Percentiles rank a stretch among this genome's conserved stretches.
These are phyloP conservation scores for Typhlomys cinereus DNA, from an alignment of 2,113 vertebrate species.

Conservation along the genomic window DNA sequence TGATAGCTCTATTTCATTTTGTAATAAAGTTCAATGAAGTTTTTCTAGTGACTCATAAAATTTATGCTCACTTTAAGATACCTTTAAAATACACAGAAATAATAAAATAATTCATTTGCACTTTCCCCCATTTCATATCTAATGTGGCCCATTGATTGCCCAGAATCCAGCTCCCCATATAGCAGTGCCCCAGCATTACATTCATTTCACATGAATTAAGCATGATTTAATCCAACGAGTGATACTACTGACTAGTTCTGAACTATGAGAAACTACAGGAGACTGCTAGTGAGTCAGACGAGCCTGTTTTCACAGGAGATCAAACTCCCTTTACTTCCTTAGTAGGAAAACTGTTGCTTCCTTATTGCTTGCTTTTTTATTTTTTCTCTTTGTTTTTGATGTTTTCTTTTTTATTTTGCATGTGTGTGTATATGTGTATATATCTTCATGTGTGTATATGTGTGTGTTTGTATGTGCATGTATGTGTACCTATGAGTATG, in stretches of 20 bases:
- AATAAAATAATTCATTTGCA: background rate
- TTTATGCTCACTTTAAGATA: slow-evolving; percentile 1
- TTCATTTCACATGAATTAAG: background rate
- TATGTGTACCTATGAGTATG: too few species aligned
- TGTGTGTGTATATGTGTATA: too few species aligned
- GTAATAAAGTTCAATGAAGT: background rate
- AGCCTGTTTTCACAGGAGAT: slow-evolving; percentile 16
- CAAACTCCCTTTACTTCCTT: background rate
- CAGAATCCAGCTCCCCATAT: background rate
- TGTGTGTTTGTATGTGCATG: too few species aligned
- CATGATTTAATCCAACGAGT: slow-evolving; percentile 24
- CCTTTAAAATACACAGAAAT: slow-evolving; percentile 24
- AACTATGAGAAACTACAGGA: background rate
- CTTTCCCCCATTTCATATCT: background rate
- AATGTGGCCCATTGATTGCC: background rate
- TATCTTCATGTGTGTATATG: too few species aligned
- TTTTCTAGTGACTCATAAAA: background rate
- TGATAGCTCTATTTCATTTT: background rate
- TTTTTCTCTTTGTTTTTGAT: too few species aligned
- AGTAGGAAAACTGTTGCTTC: background rate
- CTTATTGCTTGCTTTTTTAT: background rate
- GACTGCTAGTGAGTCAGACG: background rate
- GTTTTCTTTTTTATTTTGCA: too few species aligned
- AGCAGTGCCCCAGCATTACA: background rate
- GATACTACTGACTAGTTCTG: background rate